phyloP scores from a whole-genome alignment of 1,140 invertebrate species.

The Drosophila pachea region DNA sequence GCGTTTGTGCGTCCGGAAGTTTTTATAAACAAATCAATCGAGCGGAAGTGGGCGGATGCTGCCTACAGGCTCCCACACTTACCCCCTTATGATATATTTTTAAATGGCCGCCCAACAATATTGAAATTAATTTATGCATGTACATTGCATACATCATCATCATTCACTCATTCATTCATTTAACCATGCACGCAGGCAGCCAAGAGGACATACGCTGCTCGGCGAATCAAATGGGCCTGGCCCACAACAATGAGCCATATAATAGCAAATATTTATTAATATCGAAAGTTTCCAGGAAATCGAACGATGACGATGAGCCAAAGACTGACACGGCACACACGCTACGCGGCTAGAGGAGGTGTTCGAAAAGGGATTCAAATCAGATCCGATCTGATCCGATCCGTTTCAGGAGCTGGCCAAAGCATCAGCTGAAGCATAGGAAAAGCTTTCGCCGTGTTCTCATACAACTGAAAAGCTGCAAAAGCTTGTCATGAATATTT shows the following conservation, averaged over 20 bases:
- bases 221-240: conserved; percentile 5
- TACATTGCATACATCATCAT: conserved; percentile 29
- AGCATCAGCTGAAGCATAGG: too few relatives aligned
- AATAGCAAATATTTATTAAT: conserved; percentile 8
- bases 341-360: not conserved
- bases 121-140: conserved; percentile 39
- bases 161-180: conserved; percentile 17
- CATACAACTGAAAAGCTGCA: not conserved
- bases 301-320: not conserved
- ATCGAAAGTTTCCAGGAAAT: conserved; percentile 30
- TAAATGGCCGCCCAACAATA: not conserved
- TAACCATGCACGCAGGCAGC: conserved; percentile 7
- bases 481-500: not conserved
- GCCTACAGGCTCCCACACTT: conserved; percentile 25
- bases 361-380: not conserved
- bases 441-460: not conserved
- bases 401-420: too few relatives aligned
- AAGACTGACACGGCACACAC: conserved; percentile 18
- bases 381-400: too few relatives aligned
- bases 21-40: conserved; percentile 74
- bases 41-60: conserved; percentile 63
- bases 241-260: conserved; percentile 32
- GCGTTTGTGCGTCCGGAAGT: conserved; percentile 48
- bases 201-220: conserved; percentile 12
- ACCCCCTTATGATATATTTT: conserved; percentile 53